Evolutionary conservation across 2,113 vertebrate genomes (phyloP).

Genomic region (Electrona antarctica): DNA sequence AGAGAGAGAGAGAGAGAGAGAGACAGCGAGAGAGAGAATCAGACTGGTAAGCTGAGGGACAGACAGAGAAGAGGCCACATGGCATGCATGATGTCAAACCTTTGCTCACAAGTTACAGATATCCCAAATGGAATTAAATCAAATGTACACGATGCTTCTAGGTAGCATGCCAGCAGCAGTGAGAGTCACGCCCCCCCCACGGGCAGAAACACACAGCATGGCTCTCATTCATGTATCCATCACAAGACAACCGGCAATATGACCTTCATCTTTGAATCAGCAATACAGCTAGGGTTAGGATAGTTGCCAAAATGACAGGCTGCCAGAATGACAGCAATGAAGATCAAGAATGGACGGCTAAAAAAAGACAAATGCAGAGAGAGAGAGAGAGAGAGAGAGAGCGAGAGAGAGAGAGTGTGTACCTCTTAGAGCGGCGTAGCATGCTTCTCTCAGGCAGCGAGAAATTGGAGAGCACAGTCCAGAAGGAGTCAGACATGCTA

Average conservation of each 20-base stretch:
- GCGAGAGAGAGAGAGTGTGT: constrained; percentile 23
- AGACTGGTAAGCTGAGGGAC: background rate
- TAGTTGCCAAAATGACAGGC: background rate
- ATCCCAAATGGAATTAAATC: background rate
- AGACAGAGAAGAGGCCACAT: background rate
- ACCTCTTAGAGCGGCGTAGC: constrained; percentile 90
- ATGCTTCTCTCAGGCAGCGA: constrained; percentile 88
- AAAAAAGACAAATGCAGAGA: background rate
- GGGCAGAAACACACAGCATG: background rate
- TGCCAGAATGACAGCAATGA: background rate
- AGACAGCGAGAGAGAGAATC: background rate
- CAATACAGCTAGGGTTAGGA: background rate
- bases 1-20: background rate
- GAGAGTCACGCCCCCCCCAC: background rate
- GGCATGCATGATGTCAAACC: background rate
- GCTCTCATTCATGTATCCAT: constrained; percentile 12
- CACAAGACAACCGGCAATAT: constrained; percentile 23
- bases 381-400: constrained; percentile 1
- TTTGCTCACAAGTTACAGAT: background rate
- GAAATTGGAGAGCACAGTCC: constrained; percentile 91
- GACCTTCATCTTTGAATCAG: constrained; percentile 4
- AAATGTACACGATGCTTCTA: background rate
- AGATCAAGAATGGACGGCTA: background rate
- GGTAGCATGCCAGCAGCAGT: constrained; percentile 7
- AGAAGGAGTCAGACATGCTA: constrained; percentile 92